Percentiles rank a stretch among this genome's conserved stretches.
These are phyloP conservation scores for Ptychoptera albimana DNA, from an alignment of 2,888 invertebrate genomes.

Conservation along the genomic window DNA sequence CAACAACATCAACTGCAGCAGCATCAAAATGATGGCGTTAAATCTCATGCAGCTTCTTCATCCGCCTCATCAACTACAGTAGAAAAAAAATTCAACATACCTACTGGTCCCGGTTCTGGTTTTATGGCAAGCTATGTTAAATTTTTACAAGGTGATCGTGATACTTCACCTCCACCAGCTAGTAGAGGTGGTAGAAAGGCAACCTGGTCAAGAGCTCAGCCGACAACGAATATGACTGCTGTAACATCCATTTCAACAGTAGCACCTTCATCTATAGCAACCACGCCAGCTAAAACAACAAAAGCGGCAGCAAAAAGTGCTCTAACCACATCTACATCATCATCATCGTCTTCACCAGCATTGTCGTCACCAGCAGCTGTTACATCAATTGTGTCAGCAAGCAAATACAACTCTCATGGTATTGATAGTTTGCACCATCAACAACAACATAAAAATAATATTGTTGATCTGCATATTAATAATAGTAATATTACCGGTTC, in stretches of 20 bases:
- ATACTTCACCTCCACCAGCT: slow-evolving; percentile 63
- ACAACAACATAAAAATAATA: slow-evolving; percentile 1
- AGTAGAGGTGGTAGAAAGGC: slow-evolving; percentile 49
- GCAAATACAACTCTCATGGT: background rate
- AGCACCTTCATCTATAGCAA: slow-evolving; percentile 12
- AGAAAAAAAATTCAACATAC: slow-evolving; percentile 44
- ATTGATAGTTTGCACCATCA: background rate
- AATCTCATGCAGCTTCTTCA: slow-evolving; percentile 20
- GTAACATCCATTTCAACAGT: slow-evolving; percentile 9
- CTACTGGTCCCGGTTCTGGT: slow-evolving; percentile 48
- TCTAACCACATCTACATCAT: slow-evolving; percentile 13
- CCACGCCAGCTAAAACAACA: slow-evolving; percentile 16
- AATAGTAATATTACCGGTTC: background rate
- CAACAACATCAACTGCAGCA: slow-evolving; percentile 17
- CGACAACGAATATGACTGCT: background rate
- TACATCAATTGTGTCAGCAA: background rate
- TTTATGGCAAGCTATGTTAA: slow-evolving; percentile 81
- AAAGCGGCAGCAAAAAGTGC: slow-evolving; percentile 12
- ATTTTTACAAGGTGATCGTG: slow-evolving; percentile 68
- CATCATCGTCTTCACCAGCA: background rate
- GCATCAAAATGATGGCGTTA: background rate
- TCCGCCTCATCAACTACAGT: slow-evolving; percentile 26
- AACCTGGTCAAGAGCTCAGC: slow-evolving; percentile 32
- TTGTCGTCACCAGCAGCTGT: background rate
- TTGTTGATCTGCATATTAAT: slow-evolving; percentile 2